phyloP scores from a whole-genome alignment of 2,888 invertebrate species.

The Branchellion lobata region DNA sequence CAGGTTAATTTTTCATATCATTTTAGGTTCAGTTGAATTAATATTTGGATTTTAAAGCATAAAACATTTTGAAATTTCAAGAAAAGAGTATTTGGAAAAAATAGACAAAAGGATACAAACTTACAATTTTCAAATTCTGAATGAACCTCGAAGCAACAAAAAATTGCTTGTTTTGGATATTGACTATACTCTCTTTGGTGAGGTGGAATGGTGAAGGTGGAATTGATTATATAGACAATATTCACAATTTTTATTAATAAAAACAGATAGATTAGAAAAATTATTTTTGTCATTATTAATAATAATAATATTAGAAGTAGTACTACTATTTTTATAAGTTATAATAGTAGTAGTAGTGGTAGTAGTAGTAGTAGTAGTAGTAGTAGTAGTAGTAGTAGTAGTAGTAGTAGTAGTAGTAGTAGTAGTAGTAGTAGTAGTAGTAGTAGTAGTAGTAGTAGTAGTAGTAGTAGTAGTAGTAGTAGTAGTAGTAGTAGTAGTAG shows the following conservation, averaged over 20 bases:
- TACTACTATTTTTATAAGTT: no score
- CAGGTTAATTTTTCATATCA: slow-evolving; percentile 54
- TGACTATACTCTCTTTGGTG: slow-evolving; percentile 88
- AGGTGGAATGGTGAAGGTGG: no score
- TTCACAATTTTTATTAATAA: no score
- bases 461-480: slow-evolving; percentile 12
- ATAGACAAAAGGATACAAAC: slow-evolving; percentile 76
- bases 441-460: background rate
- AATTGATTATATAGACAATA: background rate
- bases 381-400: slow-evolving; percentile 34
- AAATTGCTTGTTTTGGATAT: slow-evolving; percentile 89
- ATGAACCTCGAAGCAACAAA: slow-evolving; percentile 79
- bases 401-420: slow-evolving; percentile 38
- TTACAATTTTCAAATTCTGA: slow-evolving; percentile 78
- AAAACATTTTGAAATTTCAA: no score
- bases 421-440: slow-evolving; percentile 32
- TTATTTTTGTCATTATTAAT: no score
- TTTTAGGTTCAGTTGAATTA: no score
- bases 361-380: no score
- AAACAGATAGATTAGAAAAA: slow-evolving; percentile 30
- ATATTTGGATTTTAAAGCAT: no score
- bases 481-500: slow-evolving; percentile 15
- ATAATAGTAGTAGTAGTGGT: no score
- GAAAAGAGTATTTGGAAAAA: slow-evolving; percentile 65
- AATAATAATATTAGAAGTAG: background rate